These are phyloP conservation scores for Brachyptera risi DNA, from an alignment of 2,888 invertebrate species.

Conservation along the genomic window DNA sequence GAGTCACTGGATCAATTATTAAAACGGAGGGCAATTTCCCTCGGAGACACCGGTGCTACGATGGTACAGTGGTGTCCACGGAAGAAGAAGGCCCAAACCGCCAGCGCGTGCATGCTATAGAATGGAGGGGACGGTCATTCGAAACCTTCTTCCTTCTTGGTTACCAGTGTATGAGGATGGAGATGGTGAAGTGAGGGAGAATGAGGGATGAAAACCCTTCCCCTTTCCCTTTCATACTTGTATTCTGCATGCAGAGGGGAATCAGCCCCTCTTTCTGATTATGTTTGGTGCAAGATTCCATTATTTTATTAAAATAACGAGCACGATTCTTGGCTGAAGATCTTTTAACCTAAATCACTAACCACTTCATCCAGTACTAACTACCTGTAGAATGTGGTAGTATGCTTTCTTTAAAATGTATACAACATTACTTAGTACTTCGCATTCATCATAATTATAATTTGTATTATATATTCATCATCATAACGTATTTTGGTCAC, in stretches of 20 bases:
- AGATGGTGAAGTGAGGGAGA: neutral
- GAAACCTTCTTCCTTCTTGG: too few species aligned
- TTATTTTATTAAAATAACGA: slow-evolving; percentile 1
- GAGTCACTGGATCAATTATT: slow-evolving; percentile 28
- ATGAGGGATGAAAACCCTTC: neutral
- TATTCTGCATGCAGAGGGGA: neutral
- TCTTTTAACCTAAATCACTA: neutral
- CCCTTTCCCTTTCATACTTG: too few species aligned
- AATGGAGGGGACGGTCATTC: too few species aligned
- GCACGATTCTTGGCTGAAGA: neutral
- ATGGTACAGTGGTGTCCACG: too few species aligned
- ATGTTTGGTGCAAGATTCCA: slow-evolving; percentile 1
- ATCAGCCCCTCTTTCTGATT: neutral
- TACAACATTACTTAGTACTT: too few species aligned
- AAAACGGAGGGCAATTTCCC: slow-evolving; percentile 15
- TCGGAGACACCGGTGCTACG: slow-evolving; percentile 2
- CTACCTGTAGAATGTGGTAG: neutral
- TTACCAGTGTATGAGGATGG: too few species aligned
- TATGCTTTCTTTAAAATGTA: too few species aligned
- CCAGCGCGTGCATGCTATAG: too few species aligned
- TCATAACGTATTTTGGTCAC: too few species aligned
- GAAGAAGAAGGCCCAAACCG: too few species aligned
- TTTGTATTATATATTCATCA: too few species aligned
- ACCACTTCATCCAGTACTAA: neutral
- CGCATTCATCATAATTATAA: too few species aligned